A percentile compares a stretch with the other conserved stretches of the same genome.
phyloP scores from a whole-genome alignment of 2,113 vertebrate genomes.

The Ahaetulla prasina region DNA sequence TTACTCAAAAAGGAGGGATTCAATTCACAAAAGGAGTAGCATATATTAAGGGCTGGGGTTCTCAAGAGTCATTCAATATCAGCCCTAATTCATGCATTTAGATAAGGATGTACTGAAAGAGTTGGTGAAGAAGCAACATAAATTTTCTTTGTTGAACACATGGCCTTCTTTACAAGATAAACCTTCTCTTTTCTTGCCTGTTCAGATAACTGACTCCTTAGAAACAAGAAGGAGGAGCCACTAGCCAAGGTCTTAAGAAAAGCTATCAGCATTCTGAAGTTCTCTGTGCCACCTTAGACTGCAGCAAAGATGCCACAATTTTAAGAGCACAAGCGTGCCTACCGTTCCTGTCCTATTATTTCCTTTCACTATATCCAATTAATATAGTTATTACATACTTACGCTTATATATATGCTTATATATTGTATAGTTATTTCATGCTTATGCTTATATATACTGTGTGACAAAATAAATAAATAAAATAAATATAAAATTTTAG shows the following conservation, averaged over 20 bases:
- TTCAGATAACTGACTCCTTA: neutral
- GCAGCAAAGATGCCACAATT: neutral
- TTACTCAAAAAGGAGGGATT: neutral
- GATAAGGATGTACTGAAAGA: neutral
- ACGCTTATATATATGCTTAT: no score
- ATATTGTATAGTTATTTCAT: no score
- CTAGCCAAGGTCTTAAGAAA: neutral
- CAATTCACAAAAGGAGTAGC: neutral
- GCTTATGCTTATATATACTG: no score
- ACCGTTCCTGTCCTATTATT: no score
- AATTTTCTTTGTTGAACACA: no score
- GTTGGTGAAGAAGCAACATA: neutral
- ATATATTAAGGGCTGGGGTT: neutral
- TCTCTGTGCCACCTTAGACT: neutral
- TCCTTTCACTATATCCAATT: no score
- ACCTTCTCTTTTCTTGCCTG: neutral
- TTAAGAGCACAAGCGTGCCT: no score
- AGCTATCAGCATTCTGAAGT: neutral
- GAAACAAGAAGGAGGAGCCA: no score
- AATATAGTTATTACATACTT: no score
- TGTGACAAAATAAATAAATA: no score
- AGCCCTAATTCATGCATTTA: neutral
- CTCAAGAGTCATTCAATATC: neutral
- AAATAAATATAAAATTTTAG: no score
- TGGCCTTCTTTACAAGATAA: neutral